Evolutionary conservation across 2,113 vertebrate genomes (phyloP), one percentile per base, ranked within the genome.

Genomic region (Mesitornis unicolor): DNA sequence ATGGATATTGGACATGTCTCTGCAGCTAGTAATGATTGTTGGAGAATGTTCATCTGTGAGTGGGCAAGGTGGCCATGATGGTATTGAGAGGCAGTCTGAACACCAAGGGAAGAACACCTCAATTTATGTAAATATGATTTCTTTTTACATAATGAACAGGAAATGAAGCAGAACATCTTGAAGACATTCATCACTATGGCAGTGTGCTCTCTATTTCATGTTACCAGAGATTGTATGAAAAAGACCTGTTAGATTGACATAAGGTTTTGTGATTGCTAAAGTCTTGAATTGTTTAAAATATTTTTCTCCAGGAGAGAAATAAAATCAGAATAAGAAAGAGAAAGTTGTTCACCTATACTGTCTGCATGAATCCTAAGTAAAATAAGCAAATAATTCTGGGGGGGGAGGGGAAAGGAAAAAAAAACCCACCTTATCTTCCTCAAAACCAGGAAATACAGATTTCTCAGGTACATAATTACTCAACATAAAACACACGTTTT

Each of bases 111-210:
- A 79, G 59, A 38, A 38, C 12, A 53, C 20, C 7, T 94, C 33
- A n/a, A 31, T 47, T 95, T 51, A 54, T 24, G 56, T 63, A 90
- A 57, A 77, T 70, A 60, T 36, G 5, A 77, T 89, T 84, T 67
- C 91, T 11, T 78, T 86, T 81, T 80, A 90, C 31, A 73, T 92
- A 61, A 54, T 91, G 20, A 92, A 94, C 60, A 78, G 36, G 63
- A 89, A 94, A 87, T 61, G 5, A 89, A 80, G 18, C 38, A 56
- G 31, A 73, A 79, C 5, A 42, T 86, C 87, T 88, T 79, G 12
- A 91, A 95, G 70, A 57, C 57, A 97, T 64, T 95, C 50, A 88
- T 94, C 64, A 71, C 17, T 26, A 21, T 36, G n/a, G n/a, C 38
- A 60, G 63, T 50, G 7, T 43, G 50, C 31, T 84, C 4, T 5